Base-by-base conservation (phyloP, 2,888 invertebrate species). In the Tetragnatha montana region DNA sequence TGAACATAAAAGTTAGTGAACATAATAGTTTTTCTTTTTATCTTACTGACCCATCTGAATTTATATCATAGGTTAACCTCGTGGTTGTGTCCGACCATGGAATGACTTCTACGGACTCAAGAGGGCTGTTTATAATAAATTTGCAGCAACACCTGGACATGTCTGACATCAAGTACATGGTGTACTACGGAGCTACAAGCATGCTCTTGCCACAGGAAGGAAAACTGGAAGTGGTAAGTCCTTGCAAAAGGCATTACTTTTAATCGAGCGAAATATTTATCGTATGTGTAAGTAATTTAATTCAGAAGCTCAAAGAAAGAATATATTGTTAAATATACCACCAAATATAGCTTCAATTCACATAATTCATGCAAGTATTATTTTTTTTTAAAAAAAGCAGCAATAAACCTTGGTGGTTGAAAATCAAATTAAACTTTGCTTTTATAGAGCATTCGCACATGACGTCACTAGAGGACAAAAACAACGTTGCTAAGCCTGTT, bases 31-130 rank as follows among this genome's bases (percentile, higher is more conserved):
- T 76, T 80, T 35, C 12, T 19, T 22, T 19, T 80, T 17, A 69
- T 21, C 19, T 22, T 68, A 68, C 14, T 14, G 47, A 49, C 6
- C 10, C 0, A 17, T 47, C 6, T 81, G 6, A 82, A 71, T 91
- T 87, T 81, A 87, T 49, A 75, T 78, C 51, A 81, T 81, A 93
- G 93, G 93, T 93, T 50, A 93, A 93, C 89, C 91, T 93, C 21
- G 92, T 93, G 22, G 93, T 93, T 69, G 92, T 93, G 49, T 93
- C 93, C 81, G 93, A 93, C 88, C 93, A 93, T 81, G 93, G 93
- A 47, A 93, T 93, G 93, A 92, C 93, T n/a, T 91, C 91, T 84
- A 92, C 92, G 6, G 92, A 92, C n/a, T 91, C 92, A 7, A 92
- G 91, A 14, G 91, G 89, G 51, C 91, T 92, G 19, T 91, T 86